phyloP scores from a whole-genome alignment of 1,140 invertebrate genomes.

The Solen grandis region DNA sequence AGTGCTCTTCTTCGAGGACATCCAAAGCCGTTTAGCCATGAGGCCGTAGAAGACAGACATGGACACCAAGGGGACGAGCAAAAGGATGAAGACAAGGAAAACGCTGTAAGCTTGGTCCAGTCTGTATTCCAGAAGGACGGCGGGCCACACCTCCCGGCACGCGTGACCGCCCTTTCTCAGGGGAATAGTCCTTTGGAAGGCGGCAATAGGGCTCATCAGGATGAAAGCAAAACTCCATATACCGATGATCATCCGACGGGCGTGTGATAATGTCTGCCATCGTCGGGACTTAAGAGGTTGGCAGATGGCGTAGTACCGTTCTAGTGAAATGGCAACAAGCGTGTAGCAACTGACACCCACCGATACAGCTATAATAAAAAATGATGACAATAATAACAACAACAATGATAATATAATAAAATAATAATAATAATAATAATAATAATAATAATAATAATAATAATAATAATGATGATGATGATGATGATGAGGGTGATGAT shows the following conservation, averaged over 20 bases:
- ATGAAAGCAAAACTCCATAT: slow-evolving; percentile 65
- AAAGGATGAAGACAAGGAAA: slow-evolving; percentile 86
- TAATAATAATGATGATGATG: too few species aligned
- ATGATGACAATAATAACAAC: too few species aligned
- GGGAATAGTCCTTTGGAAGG: slow-evolving; percentile 85
- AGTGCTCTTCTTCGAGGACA: too few species aligned
- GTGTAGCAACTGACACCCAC: slow-evolving; percentile 94
- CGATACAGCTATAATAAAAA: slow-evolving; percentile 86
- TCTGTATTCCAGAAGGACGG: slow-evolving; percentile 82
- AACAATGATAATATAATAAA: too few species aligned
- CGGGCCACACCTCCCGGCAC: slow-evolving; percentile 74
- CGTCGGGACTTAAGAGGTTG: slow-evolving; percentile 85
- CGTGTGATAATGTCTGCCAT: slow-evolving; percentile 95
- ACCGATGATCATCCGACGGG: slow-evolving; percentile 85
- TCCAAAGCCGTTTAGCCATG: slow-evolving; percentile 83
- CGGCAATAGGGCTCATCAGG: slow-evolving; percentile 85
- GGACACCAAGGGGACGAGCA: slow-evolving; percentile 88
- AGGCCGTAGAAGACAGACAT: slow-evolving; percentile 83
- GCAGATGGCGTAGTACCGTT: slow-evolving; percentile 95
- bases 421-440: too few species aligned
- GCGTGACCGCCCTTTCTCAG: slow-evolving; percentile 78
- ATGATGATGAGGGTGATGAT: too few species aligned
- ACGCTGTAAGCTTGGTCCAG: slow-evolving; percentile 85
- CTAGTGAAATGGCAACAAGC: slow-evolving; percentile 92
- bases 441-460: too few species aligned